Evolutionary conservation across 2,888 invertebrate genomes (phyloP), one percentile per base, ranked within the genome.

Genomic region (Lasioglossum malachurum): DNA sequence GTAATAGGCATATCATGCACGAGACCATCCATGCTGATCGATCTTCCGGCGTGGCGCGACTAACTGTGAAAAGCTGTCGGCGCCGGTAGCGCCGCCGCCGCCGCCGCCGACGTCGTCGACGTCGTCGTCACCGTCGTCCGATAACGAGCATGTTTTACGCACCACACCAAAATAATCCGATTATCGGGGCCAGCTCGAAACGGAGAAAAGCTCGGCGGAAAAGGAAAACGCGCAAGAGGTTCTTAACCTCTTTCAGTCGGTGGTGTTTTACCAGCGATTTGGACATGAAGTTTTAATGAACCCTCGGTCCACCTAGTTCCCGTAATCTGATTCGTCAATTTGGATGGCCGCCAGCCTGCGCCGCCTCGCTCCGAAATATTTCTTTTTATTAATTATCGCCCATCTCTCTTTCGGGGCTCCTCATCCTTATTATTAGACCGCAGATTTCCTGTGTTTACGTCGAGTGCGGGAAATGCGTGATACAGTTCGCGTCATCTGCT

Each of bases 111-210:
- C 81, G 73, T 53, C 76, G 71, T 73, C 86, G 69, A n/a, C 31
- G 31, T 64, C 69, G 35, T 80, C 53, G 46, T 60, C 27, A 27
- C 14, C 67, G 67, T 67, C 19, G 86, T 84, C 88, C 86, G 89
- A 85, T 91, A 91, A 89, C 84, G 81, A 89, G 86, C 86, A 80
- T 83, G 89, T 92, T 91, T 92, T 92, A 92, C 91, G 89, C 91
- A 89, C 89, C 87, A 78, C 87, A 86, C 88, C 72, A 91, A 92
- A 92, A 91, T 92, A 92, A 92, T 92, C 91, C 86, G 92, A 92
- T 92, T 91, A 90, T 67, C 80, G 75, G 78, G 81, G 80, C 83
- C 64, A 78, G 69, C 41, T 72, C 73, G 53, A 74, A 81, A 83
- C 72, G 57, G 35, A 64, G 78, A 72, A 46, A 75, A 76, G 53